Percentiles rank a stretch among this genome's conserved stretches.
Conservation (phyloP, 2,113 vertebrate genomes). For the Pagrus major region DNA sequence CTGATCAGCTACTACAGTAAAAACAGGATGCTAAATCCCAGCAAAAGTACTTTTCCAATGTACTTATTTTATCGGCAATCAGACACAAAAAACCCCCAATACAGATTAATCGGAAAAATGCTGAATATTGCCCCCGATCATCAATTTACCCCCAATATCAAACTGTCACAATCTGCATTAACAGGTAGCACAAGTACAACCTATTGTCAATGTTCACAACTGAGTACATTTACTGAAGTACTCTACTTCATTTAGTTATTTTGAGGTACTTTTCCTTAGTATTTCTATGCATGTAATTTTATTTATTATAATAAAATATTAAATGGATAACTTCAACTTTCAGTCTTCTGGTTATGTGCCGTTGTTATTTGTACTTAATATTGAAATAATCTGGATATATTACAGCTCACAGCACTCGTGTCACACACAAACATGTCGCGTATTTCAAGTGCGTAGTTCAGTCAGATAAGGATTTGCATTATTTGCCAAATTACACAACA, state of each 20-base stretch:
- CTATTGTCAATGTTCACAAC: neutral
- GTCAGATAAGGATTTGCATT: neutral
- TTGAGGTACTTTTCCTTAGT: too few species aligned
- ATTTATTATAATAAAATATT: neutral
- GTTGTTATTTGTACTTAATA: neutral
- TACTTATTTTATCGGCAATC: too few species aligned
- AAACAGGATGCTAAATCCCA: too few species aligned
- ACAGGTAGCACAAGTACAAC: neutral
- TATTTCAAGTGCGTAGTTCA: constrained; percentile 18
- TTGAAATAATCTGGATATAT: neutral
- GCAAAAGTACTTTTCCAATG: too few species aligned
- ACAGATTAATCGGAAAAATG: too few species aligned
- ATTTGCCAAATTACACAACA: constrained; percentile 43
- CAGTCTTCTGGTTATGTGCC: too few species aligned
- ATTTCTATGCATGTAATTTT: too few species aligned
- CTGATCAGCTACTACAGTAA: too few species aligned
- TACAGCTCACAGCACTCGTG: neutral
- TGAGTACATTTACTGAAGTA: neutral
- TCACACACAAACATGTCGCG: too few species aligned
- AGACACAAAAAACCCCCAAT: too few species aligned
- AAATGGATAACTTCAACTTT: neutral
- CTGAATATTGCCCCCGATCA: too few species aligned
- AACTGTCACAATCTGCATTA: neutral
- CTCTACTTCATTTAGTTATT: neutral
- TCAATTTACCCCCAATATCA: too few species aligned